Evolutionary conservation across 2,888 invertebrate genomes (phyloP).

Genomic region (Acanthosoma haemorrhoidale): DNA sequence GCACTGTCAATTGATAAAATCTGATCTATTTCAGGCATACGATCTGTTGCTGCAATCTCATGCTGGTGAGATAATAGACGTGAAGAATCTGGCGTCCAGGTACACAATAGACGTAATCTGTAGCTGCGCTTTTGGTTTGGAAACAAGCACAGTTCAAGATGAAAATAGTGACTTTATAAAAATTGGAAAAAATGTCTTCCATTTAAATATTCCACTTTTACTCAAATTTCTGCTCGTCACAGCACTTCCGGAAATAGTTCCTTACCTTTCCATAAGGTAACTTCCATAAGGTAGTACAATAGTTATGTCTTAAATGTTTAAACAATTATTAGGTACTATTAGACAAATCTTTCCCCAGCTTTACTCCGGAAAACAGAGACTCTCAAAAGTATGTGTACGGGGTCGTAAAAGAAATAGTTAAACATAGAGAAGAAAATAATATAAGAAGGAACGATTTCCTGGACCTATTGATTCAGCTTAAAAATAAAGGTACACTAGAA

Average conservation of each 20-base stretch:
- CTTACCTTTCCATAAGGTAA: too few relatives aligned
- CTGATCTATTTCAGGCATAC: not conserved
- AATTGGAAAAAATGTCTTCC: constrained; percentile 47
- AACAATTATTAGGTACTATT: too few relatives aligned
- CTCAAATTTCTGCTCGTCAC: too few relatives aligned
- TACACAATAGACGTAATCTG: constrained; percentile 50
- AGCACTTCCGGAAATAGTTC: too few relatives aligned
- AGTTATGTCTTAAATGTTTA: too few relatives aligned
- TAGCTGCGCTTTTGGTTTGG: constrained; percentile 50
- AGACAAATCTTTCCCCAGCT: not conserved
- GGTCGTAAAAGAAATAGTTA: constrained; percentile 46
- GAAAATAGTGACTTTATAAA: constrained; percentile 45
- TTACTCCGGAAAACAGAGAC: constrained; percentile 31
- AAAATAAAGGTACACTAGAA: constrained; percentile 45
- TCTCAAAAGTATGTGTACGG: constrained; percentile 46
- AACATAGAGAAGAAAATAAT: constrained; percentile 46
- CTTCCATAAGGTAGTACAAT: too few relatives aligned
- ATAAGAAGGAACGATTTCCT: constrained; percentile 52
- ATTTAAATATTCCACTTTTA: constrained; percentile 8
- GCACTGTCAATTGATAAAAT: too few relatives aligned
- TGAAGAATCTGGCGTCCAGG: constrained; percentile 47
- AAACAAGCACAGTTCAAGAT: constrained; percentile 45
- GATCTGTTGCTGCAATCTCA: not conserved
- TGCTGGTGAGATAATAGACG: constrained; percentile 43
- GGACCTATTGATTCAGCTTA: constrained; percentile 49